phyloP scores from a whole-genome alignment of 2,888 invertebrate genomes.

The Lycocerus yunnanus region DNA sequence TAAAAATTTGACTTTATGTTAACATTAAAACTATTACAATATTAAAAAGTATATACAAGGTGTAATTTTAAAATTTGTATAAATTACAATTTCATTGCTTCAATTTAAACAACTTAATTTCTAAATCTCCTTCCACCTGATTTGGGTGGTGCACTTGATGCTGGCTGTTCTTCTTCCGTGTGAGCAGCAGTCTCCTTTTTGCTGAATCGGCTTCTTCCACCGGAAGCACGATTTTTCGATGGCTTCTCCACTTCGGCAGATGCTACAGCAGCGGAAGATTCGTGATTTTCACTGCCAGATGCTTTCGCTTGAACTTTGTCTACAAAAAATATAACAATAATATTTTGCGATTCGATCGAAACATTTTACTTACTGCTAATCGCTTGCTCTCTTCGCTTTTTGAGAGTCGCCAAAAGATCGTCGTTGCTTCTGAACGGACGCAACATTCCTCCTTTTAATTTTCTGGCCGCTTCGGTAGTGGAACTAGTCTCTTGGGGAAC shows the following conservation, averaged over 20 bases:
- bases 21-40: constrained; percentile 2
- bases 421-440: constrained; percentile 81
- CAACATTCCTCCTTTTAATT: constrained; percentile 66
- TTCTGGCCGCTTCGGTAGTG: constrained; percentile 73
- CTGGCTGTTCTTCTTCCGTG: constrained; percentile 24
- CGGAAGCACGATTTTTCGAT: constrained; percentile 9
- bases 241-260: constrained; percentile 9
- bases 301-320: constrained; percentile 25
- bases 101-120: constrained; percentile 39
- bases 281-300: constrained; percentile 1
- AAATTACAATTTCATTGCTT: background rate
- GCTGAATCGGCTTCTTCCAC: constrained; percentile 17
- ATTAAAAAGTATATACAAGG: background rate
- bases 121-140: constrained; percentile 52
- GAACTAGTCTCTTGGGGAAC: constrained; percentile 63
- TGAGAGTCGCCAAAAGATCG: constrained; percentile 73
- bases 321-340: constrained; percentile 12
- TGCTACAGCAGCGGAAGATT: constrained; percentile 17
- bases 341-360: background rate
- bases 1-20: background rate
- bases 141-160: constrained; percentile 41
- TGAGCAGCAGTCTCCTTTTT: constrained; percentile 21
- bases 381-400: constrained; percentile 72
- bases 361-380: constrained; percentile 59
- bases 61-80: background rate